Percentiles rank a stretch among this genome's conserved stretches.
Evolutionary conservation across 2,888 invertebrate genomes (phyloP).

Genomic region (Drosophila nr. perissopoda): DNA sequence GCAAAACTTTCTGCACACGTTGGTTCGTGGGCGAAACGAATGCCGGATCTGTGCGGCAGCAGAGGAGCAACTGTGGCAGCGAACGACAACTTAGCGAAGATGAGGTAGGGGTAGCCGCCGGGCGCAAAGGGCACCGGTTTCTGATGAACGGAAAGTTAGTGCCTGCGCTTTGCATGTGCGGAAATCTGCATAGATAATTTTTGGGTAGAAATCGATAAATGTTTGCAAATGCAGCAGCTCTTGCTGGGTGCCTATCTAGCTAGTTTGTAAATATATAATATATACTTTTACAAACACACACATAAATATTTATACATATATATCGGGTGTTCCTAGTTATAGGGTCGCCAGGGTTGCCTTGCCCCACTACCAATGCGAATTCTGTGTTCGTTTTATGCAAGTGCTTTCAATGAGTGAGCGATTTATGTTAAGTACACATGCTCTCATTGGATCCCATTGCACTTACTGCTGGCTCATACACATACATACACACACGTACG

Average conservation of each 20-base stretch:
- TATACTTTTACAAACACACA: background rate
- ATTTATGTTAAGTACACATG: constrained; percentile 80
- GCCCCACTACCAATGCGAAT: constrained; percentile 35
- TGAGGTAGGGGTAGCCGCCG: background rate
- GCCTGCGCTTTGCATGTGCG: constrained; percentile 61
- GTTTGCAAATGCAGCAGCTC: constrained; percentile 69
- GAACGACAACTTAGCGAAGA: background rate
- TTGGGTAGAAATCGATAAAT: constrained; percentile 72
- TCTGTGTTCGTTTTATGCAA: constrained; percentile 71
- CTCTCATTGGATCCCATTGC: constrained; percentile 76
- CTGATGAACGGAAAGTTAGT: constrained; percentile 53
- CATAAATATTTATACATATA: background rate
- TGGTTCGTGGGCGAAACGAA: constrained; percentile 48
- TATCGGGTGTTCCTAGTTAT: constrained; percentile 12
- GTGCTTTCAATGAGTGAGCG: constrained; percentile 79
- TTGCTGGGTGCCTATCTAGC: constrained; percentile 18
- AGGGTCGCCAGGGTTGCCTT: constrained; percentile 28
- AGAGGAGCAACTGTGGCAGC: background rate
- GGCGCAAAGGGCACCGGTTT: background rate
- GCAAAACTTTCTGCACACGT: constrained; percentile 80
- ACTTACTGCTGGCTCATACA: constrained; percentile 38
- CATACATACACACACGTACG: constrained; percentile 12
- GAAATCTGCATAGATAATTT: constrained; percentile 75
- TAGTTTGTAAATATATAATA: constrained; percentile 5
- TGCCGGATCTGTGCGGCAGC: constrained; percentile 12